A percentile compares a stretch with the other conserved stretches of the same genome.
Conservation (phyloP, 2,888 invertebrate genomes). For the Lysandra coridon region DNA sequence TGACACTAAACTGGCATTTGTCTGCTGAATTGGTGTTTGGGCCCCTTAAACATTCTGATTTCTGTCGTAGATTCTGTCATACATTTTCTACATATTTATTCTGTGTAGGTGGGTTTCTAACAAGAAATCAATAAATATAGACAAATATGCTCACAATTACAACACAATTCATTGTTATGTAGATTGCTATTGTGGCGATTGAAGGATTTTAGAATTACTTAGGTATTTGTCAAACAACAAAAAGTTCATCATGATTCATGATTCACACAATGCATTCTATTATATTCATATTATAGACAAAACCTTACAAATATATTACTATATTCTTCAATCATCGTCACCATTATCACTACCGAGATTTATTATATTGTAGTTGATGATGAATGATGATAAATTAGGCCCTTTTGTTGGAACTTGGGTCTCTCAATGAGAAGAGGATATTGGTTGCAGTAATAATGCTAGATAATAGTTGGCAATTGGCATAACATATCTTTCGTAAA, state of each 20-base stretch:
- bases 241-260: not conserved
- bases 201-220: slow-evolving; percentile 8
- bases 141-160: not conserved
- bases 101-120: not conserved
- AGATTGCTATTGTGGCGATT: not conserved
- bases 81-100: not conserved
- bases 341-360: not conserved
- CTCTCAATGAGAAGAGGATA: too few relatives aligned
- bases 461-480: not conserved
- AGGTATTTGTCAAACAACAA: not conserved
- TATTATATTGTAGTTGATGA: not conserved
- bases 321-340: not conserved
- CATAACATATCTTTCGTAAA: not conserved
- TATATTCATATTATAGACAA: not conserved
- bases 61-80: too few relatives aligned
- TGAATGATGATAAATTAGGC: not conserved
- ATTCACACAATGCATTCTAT: not conserved
- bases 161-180: slow-evolving; percentile 7
- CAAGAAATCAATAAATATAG: not conserved
- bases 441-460: not conserved
- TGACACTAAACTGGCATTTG: too few relatives aligned
- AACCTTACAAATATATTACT: slow-evolving; percentile 1
- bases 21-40: too few relatives aligned
- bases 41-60: too few relatives aligned
- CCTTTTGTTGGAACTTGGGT: too few relatives aligned